Evolutionary conservation across 1,140 invertebrate genomes (phyloP).

Genomic region (Pachypsylla venusta): DNA sequence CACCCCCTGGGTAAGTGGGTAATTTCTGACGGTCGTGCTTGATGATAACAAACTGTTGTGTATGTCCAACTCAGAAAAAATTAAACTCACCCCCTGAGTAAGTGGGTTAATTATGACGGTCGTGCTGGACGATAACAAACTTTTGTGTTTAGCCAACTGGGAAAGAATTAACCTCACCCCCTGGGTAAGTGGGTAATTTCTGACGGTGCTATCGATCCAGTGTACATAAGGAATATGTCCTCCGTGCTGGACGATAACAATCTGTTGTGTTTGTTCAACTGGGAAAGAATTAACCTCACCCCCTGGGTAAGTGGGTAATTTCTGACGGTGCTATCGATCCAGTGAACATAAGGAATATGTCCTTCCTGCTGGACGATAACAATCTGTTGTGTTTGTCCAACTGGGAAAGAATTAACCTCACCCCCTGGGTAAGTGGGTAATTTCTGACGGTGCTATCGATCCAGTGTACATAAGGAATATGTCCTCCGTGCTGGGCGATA

Average conservation of each 20-base stretch:
- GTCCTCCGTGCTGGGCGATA: no score
- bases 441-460: no score
- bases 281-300: conserved; percentile 76
- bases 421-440: no score
- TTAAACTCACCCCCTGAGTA: no score
- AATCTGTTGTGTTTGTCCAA: no score
- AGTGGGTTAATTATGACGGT: conserved; percentile 92
- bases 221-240: conserved; percentile 94
- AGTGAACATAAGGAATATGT: no score
- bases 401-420: no score
- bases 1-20: conserved; percentile 41
- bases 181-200: conserved; percentile 74
- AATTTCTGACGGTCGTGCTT: not conserved
- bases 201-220: conserved; percentile 83
- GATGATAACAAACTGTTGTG: not conserved
- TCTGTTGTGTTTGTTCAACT: conserved; percentile 74
- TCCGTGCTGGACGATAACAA: conserved; percentile 88
- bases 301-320: conserved; percentile 38
- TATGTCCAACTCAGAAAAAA: not conserved
- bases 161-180: conserved; percentile 86
- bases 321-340: no score
- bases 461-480: no score
- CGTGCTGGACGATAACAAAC: conserved; percentile 85
- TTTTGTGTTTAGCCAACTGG: conserved; percentile 70
- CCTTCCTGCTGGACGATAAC: no score